Conservation (phyloP, 2,113 vertebrate genomes). For the Gadus chalcogrammus region DNA sequence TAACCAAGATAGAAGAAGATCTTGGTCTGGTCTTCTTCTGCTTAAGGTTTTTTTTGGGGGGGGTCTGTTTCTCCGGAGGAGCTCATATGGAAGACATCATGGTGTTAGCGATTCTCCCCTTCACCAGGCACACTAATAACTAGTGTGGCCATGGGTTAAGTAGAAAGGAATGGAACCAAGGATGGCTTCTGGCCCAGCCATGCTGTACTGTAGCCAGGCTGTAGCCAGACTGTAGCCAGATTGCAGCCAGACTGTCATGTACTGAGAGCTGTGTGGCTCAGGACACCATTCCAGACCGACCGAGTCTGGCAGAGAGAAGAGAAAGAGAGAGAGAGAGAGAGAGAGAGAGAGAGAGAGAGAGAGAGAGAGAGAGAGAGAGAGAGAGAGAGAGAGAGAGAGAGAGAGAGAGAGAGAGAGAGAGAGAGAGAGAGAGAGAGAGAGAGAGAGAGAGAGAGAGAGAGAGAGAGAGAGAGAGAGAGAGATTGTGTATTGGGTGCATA, state of each 20-base stretch:
- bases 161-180: slow-evolving; percentile 73
- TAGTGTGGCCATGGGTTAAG: slow-evolving; percentile 65
- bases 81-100: slow-evolving; percentile 73
- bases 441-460: slow-evolving; percentile 23
- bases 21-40: no score
- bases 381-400: slow-evolving; percentile 19
- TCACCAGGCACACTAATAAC: slow-evolving; percentile 65
- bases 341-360: not conserved
- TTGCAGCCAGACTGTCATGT: no score
- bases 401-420: not conserved
- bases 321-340: slow-evolving; percentile 29
- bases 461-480: slow-evolving; percentile 25
- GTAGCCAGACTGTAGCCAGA: no score
- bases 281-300: slow-evolving; percentile 46
- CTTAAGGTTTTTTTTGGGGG: no score
- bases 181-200: slow-evolving; percentile 57
- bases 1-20: no score
- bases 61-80: slow-evolving; percentile 27
- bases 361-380: slow-evolving; percentile 13
- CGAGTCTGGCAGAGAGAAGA: slow-evolving; percentile 26
- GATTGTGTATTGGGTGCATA: not conserved
- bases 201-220: slow-evolving; percentile 47
- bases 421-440: no score
- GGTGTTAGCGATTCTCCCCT: slow-evolving; percentile 49
- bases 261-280: slow-evolving; percentile 34